phyloP scores from a whole-genome alignment of 2,113 vertebrate genomes.

The Psilopsiagon aurifrons region DNA sequence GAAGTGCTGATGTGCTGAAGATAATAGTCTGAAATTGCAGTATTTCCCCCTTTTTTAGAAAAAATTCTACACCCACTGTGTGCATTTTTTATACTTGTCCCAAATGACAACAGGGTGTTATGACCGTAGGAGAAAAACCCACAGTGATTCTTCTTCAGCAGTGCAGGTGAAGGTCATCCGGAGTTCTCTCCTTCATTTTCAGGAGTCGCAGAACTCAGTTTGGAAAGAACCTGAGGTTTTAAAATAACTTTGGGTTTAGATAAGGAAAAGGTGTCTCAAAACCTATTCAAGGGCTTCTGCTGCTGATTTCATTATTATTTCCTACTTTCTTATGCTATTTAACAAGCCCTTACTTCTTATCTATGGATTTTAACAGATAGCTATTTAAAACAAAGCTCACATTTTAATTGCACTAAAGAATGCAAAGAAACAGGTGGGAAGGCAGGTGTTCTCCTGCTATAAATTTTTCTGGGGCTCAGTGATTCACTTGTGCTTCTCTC shows the following conservation, averaged over 20 bases:
- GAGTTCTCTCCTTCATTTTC: not conserved
- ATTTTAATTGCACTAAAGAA: not conserved
- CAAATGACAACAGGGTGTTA: not conserved
- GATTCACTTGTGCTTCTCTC: not conserved
- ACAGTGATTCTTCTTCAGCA: not conserved
- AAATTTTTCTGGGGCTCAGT: not conserved
- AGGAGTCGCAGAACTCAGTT: not conserved
- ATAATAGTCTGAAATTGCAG: not conserved
- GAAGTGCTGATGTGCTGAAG: not conserved
- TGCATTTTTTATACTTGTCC: not conserved
- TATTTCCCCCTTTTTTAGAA: not conserved
- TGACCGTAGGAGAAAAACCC: not conserved
- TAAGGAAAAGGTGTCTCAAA: not conserved
- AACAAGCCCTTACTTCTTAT: not conserved
- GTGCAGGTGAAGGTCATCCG: not conserved
- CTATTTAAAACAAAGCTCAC: not conserved
- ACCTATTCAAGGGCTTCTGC: not conserved
- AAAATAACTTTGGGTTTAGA: not conserved
- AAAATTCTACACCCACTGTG: not conserved
- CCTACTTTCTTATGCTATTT: not conserved
- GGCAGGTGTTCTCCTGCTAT: constrained; percentile 21
- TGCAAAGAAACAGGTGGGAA: not conserved
- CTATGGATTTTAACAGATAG: not conserved
- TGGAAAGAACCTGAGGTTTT: not conserved
- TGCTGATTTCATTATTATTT: not conserved